Base-by-base conservation (phyloP, 2,888 invertebrate genomes). In the Drosophila cognata region DNA sequence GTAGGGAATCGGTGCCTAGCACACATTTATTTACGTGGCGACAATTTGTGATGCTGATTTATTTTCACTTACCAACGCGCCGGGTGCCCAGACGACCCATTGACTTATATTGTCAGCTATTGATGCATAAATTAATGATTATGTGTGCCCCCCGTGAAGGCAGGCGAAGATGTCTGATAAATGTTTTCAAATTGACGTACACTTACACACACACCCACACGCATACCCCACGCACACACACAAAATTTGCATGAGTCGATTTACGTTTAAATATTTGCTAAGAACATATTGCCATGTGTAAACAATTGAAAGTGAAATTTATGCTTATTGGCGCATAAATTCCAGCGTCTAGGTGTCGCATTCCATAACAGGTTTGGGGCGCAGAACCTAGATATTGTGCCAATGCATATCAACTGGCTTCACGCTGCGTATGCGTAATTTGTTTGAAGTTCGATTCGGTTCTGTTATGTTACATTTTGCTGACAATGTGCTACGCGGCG, bases 101-200 rank as follows among this genome's bases (percentile, higher is more conserved):
- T 86, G 86, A 88, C 88, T 82, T 85, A 85, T 83, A 78, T 88
- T 86, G 86, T 88, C 86, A 86, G 88, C 77, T 88, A 85, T 88
- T 87, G 86, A 84, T 86, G 86, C 86, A 87, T 87, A 88, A 87
- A 87, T 87, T 82, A 87, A 87, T 86, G 88, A 86, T 84, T 88
- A 82, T 88, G 58, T 74, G 57, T n/a, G 56, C 50, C 53, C 21
- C n/a, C 51, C n/a, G 51, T 31, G 56, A n/a, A 38, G 61, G 53
- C 61, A 67, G 62, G 65, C 79, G 66, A 53, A 68, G 69, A 51
- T 69, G 71, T 68, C 79, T 80, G 83, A 89, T 80, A 83, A 84
- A 88, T 88, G 76, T 67, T 71, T 79, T 55, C 71, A 79, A 84
- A 82, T 82, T 81, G 77, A 58, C 79, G 36, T 51, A 71, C 63